Conservation (phyloP, 2,888 invertebrate genomes). For the Ophioninae sp. region DNA sequence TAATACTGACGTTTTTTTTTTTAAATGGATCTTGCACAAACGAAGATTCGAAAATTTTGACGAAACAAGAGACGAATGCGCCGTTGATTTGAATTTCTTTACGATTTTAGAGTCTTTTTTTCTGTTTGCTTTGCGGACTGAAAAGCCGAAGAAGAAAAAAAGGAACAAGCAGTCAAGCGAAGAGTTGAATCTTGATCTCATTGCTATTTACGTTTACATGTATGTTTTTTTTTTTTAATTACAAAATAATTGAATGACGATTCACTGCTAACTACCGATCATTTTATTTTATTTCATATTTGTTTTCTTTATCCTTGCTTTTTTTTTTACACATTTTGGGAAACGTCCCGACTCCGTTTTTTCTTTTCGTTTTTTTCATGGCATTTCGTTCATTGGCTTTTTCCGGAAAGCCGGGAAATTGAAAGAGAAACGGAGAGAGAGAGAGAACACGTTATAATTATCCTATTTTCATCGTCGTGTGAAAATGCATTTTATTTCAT, state of each 20-base stretch:
- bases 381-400: background rate
- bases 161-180: slow-evolving; percentile 55
- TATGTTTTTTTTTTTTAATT: slow-evolving; percentile 52
- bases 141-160: slow-evolving; percentile 17
- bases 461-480: no score
- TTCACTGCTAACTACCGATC: background rate
- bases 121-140: slow-evolving; percentile 41
- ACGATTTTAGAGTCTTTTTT: slow-evolving; percentile 22
- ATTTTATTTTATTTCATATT: background rate
- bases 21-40: slow-evolving; percentile 13
- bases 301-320: background rate
- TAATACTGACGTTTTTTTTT: slow-evolving; percentile 29
- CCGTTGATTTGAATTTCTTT: slow-evolving; percentile 16
- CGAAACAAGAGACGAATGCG: slow-evolving; percentile 16
- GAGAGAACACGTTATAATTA: background rate
- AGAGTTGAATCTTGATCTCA: slow-evolving; percentile 79
- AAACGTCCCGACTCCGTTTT: background rate
- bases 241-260: background rate
- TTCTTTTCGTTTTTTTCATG: background rate
- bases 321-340: background rate
- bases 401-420: background rate
- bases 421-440: background rate
- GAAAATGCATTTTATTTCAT: no score
- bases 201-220: slow-evolving; percentile 74
- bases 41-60: slow-evolving; percentile 1